Base-by-base conservation (phyloP, 2,888 invertebrate genomes). In the Tanytarsus gracilentus region DNA sequence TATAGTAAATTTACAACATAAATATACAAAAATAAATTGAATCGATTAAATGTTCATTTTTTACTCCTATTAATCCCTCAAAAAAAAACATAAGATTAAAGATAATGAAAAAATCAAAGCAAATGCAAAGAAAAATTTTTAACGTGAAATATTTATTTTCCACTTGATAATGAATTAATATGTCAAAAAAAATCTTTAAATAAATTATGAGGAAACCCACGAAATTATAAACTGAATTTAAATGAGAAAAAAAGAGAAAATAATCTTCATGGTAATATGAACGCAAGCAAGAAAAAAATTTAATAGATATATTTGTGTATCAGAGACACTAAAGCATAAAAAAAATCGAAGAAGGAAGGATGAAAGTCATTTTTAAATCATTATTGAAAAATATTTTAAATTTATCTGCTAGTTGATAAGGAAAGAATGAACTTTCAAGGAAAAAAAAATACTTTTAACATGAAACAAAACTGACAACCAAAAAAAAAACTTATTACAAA, bases 341-440 rank as follows among this genome's bases (percentile, higher is more conserved):
- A 49, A 49, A 55, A 55, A 51, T 51, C 30, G 5, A 25, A 30
- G 26, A 44, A 58, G 30, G 40, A 40, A 39, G 44, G 25, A 33
- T 21, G n/a, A 40, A 52, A 56, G 40, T 56, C 55, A 56, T 56
- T 56, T 56, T 56, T 39, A 56, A 58, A 58, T 30, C 58, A 58
- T 58, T 58, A 58, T 58, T 58, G 48, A 58, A 56, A 44, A 58
- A 58, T 58, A 58, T 58, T 58, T 58, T 58, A 58, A 58, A 58
- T 44, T 58, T 58, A 58, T 58, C 58, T 58, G 55, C 58, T 58
- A 48, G 48, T 58, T 30, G 25, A 16, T 58, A 58, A 58, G 58
- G 26, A 27, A 18, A 40, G 11, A 8, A 11, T 27, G 16, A 56
- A 56, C 40, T 40, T 58, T 58, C 58, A 58, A 44, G 21, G 23